Percentiles rank a stretch among this genome's conserved stretches.
Evolutionary conservation across 2,113 vertebrate species (phyloP).

Genomic region (Clarias magur): DNA sequence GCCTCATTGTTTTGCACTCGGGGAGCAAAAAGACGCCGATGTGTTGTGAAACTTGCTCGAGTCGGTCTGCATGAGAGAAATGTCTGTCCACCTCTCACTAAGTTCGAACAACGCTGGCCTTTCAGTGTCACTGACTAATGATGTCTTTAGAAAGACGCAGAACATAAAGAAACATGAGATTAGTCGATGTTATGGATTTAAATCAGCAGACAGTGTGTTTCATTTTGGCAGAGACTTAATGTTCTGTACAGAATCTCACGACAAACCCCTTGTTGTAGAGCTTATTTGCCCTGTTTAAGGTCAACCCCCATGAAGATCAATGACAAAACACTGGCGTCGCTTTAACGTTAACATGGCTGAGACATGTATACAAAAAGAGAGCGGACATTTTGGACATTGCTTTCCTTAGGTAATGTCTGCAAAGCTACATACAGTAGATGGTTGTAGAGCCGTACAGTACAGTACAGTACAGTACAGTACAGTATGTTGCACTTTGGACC

Average conservation of each 20-base stretch:
- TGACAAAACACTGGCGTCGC: background rate
- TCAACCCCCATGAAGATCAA: background rate
- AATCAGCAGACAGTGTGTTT: background rate
- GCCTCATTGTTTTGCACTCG: conserved; percentile 34
- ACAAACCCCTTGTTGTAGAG: background rate
- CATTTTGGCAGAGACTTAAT: background rate
- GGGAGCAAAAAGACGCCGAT: background rate
- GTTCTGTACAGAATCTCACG: background rate
- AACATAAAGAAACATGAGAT: background rate
- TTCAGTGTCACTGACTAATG: conserved; percentile 2
- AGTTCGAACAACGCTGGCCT: background rate
- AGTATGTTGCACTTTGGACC: background rate
- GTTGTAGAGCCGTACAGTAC: background rate
- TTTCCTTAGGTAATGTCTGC: background rate
- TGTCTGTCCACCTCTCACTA: conserved; percentile 18
- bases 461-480: background rate
- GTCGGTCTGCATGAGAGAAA: conserved; percentile 7
- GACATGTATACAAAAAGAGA: background rate
- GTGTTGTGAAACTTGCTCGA: background rate
- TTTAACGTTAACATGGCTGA: background rate
- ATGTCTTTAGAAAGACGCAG: background rate
- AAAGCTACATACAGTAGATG: background rate
- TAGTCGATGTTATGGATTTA: background rate
- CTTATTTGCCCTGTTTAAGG: background rate
- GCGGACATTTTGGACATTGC: background rate